Base-by-base conservation (phyloP, 2,888 invertebrate species). In the Scelioninae gen. 2 region DNA sequence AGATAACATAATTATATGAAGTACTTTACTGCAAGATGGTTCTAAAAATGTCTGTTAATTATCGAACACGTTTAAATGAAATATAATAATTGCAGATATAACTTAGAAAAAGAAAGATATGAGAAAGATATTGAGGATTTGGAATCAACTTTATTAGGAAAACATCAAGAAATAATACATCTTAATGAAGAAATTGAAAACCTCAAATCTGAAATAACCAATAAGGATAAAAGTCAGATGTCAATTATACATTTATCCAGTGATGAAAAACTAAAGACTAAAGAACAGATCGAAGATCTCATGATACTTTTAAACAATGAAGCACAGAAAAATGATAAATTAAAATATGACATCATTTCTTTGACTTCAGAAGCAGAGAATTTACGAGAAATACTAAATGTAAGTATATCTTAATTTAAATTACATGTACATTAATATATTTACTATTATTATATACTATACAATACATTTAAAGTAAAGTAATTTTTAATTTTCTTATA, bases 201-300 rank as follows among this genome's bases (percentile, higher is more conserved):
- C 35, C 4, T 58, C 3, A 52, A 43, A 35, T 19, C 6, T 7
- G 45, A 65, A 39, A 2, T 18, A 10, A 11, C n/a, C 5, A 19
- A 10, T 15, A 52, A 28, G 31, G 53, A 63, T 7, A 52, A 39
- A 46, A 9, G 19, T 46, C 43, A 69, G 22, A 11, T 22, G 10
- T 39, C 67, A 33, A 19, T 25, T 22, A 0, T 67, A 18, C 50
- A 67, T 18, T 2, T 25, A 13, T 41, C 28, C 1, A 19, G 1
- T 15, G 50, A 67, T 7, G 57, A 67, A 19, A 57, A 41, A 2
- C 5, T 57, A 3, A 28, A 50, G 31, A 18, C 28, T n/a, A 11
- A 70, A 50, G 39, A 37, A 15, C 10, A 71, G 18, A 43, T 74
- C 11, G 28, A 63, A 37, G 68, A 74, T 60, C 16, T 67, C 10